Conservation (phyloP, 53 echinoderm and acorn worm genomes). For the Mesocentrotus franciscanus region DNA sequence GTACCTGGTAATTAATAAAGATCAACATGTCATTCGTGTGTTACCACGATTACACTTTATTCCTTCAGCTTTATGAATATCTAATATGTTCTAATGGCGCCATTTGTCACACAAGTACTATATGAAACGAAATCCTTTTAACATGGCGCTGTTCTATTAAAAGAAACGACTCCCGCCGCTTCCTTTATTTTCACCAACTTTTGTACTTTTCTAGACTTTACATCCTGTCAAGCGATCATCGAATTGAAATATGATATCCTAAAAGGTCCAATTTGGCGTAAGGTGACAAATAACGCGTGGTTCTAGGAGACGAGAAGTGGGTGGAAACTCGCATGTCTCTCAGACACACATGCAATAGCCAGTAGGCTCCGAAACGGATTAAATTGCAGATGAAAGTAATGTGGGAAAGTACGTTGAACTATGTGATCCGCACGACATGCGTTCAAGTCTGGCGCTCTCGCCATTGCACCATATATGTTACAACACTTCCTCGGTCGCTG, state of each 20-base stretch:
- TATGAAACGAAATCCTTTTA: background rate
- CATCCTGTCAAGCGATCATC: background rate
- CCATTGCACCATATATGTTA: background rate
- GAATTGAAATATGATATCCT: conserved; percentile 3
- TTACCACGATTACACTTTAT: too few relatives aligned
- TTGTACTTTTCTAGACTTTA: background rate
- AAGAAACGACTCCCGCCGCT: background rate
- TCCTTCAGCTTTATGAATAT: too few relatives aligned
- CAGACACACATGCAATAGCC: background rate
- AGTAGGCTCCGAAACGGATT: background rate
- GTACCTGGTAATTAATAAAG: background rate
- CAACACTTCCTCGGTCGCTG: background rate
- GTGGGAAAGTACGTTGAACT: conserved; percentile 16
- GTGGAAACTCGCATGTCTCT: background rate
- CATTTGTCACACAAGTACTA: background rate
- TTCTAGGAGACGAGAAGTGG: background rate
- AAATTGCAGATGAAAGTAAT: background rate
- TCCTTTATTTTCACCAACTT: background rate
- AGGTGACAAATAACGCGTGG: conserved; percentile 8
- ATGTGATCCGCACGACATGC: background rate
- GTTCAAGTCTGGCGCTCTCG: background rate
- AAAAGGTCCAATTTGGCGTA: conserved; percentile 1
- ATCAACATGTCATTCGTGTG: background rate
- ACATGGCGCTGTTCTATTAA: background rate
- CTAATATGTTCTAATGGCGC: too few relatives aligned